phyloP scores from a whole-genome alignment of 2,888 invertebrate genomes.

The Tetragonula carbonaria region DNA sequence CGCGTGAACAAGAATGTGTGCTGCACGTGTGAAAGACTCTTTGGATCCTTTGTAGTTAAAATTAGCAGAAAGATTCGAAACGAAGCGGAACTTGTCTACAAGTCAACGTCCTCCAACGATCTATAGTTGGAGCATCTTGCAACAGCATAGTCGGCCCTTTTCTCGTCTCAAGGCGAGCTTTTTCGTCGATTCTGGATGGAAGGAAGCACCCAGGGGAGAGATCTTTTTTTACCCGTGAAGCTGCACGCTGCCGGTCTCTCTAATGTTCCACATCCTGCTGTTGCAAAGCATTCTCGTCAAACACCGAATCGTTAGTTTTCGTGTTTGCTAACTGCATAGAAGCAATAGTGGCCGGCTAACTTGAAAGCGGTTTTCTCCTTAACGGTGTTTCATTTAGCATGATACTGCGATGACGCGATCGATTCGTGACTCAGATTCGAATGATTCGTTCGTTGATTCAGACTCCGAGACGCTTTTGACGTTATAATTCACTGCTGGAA shows the following conservation, averaged over 20 bases:
- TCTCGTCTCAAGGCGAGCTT: constrained; percentile 19
- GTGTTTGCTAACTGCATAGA: constrained; percentile 20
- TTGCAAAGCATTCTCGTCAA: constrained; percentile 27
- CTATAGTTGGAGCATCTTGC: background rate
- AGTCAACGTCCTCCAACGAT: background rate
- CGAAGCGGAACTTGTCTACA: background rate
- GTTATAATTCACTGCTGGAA: constrained; percentile 10
- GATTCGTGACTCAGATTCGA: constrained; percentile 31
- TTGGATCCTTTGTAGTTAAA: background rate
- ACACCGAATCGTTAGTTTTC: constrained; percentile 14
- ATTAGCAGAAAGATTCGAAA: background rate
- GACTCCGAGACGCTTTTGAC: constrained; percentile 7
- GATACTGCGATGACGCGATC: constrained; percentile 23
- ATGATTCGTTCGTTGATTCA: constrained; percentile 36
- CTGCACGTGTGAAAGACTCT: background rate
- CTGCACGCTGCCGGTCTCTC: constrained; percentile 19
- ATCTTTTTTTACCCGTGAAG: constrained; percentile 60
- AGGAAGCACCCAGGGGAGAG: constrained; percentile 52
- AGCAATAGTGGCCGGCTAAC: background rate
- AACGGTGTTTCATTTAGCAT: constrained; percentile 24
- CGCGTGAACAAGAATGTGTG: background rate
- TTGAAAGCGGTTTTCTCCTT: constrained; percentile 23
- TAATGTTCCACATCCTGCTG: constrained; percentile 52
- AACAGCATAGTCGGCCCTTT: constrained; percentile 2
- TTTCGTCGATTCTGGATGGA: constrained; percentile 36